phyloP scores from a whole-genome alignment of 2,113 vertebrate species.

The Cinclus cinclus region DNA sequence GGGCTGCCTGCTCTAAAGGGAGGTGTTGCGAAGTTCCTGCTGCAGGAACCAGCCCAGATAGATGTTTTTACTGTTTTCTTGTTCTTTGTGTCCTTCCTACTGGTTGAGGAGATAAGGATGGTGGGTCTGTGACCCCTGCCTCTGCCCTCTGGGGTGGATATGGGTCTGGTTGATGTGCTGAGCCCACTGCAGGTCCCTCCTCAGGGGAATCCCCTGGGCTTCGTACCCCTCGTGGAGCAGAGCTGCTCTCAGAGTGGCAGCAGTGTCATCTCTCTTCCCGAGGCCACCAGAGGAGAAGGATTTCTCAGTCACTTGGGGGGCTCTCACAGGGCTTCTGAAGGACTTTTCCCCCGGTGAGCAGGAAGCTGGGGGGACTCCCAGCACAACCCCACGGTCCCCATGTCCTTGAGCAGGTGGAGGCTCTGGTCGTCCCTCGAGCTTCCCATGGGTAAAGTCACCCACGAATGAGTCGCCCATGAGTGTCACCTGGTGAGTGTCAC shows the following conservation, averaged over 20 bases:
- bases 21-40: background rate
- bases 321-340: background rate
- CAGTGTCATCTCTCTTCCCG: rapidly evolving
- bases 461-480: too few relatives aligned
- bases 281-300: background rate
- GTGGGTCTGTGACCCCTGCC: background rate
- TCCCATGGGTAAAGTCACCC: background rate
- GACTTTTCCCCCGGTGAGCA: rapidly evolving
- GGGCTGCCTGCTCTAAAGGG: background rate
- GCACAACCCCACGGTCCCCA: too few relatives aligned
- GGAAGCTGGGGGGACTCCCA: rapidly evolving
- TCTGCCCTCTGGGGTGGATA: rapidly evolving
- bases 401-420: background rate
- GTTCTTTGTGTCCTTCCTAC: background rate
- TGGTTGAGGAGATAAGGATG: rapidly evolving
- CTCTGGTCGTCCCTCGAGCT: rapidly evolving
- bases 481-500: too few relatives aligned
- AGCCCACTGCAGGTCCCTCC: background rate
- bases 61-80: rapidly evolving
- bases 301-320: rapidly evolving
- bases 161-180: background rate
- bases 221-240: rapidly evolving
- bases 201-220: background rate
- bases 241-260: rapidly evolving
- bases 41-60: background rate